Conservation (phyloP, 2,113 vertebrate genomes). For the Melanerpes formicivorus region DNA sequence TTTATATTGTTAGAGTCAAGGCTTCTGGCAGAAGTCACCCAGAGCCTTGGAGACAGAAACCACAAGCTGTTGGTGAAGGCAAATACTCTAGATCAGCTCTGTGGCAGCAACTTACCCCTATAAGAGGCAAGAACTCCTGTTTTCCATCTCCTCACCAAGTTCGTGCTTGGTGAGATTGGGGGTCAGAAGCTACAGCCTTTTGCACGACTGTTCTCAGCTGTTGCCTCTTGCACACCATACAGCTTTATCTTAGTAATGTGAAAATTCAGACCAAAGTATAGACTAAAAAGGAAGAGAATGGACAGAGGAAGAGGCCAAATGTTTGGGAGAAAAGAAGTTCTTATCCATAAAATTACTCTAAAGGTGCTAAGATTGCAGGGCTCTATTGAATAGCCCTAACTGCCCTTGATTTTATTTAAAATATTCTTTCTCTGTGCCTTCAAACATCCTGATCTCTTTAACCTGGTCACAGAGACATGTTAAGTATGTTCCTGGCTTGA, state of each 20-base stretch:
- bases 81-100: not conserved
- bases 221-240: not conserved
- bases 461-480: not conserved
- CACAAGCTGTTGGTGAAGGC: not conserved
- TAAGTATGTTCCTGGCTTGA: not conserved
- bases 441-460: not conserved
- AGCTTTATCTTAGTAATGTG: not conserved
- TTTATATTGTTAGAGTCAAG: not conserved
- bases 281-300: not conserved
- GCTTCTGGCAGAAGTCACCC: not conserved
- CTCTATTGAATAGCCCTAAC: not conserved
- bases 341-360: not conserved
- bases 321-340: not conserved
- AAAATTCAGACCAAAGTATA: not conserved
- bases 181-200: not conserved
- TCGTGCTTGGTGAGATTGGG: accelerated
- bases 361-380: not conserved
- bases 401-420: not conserved
- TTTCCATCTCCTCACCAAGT: not conserved
- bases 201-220: accelerated
- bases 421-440: not conserved
- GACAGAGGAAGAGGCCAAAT: not conserved
- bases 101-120: not conserved
- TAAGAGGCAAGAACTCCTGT: not conserved
- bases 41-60: not conserved